Evolutionary conservation across 2,797 vertebrate genomes (phyloP).

Genomic region (Carapus acus): DNA sequence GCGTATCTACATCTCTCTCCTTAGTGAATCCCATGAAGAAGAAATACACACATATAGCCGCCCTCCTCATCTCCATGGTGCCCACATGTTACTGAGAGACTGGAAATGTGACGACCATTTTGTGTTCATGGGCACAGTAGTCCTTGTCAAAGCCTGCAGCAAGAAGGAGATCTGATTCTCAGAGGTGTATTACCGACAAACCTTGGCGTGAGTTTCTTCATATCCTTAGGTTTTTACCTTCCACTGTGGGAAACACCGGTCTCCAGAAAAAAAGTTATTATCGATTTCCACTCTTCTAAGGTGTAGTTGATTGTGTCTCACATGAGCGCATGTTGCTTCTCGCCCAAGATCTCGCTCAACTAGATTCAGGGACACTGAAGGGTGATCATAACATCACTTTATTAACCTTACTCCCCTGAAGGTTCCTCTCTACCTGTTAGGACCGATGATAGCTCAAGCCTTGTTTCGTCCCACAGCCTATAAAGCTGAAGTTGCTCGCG

Average conservation of each 20-base stretch:
- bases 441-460: slow-evolving; percentile 38
- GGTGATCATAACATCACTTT: slow-evolving; percentile 31
- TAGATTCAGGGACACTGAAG: slow-evolving; percentile 35
- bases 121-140: slow-evolving; percentile 60
- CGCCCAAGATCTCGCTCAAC: slow-evolving; percentile 49
- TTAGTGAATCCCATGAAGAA: too few relatives aligned
- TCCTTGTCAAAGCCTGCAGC: slow-evolving; percentile 49
- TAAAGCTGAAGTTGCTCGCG: slow-evolving; percentile 20
- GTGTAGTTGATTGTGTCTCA: slow-evolving; percentile 62
- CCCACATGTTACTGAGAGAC: slow-evolving; percentile 53
- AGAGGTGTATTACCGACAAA: slow-evolving; percentile 42
- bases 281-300: slow-evolving; percentile 59
- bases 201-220: slow-evolving; percentile 35
- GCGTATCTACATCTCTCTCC: slow-evolving; percentile 46
- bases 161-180: slow-evolving; percentile 40
- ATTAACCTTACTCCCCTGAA: slow-evolving; percentile 41
- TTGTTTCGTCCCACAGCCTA: slow-evolving; percentile 34
- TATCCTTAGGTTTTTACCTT: slow-evolving; percentile 57
- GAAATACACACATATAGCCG: slow-evolving; percentile 29
- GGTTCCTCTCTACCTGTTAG: slow-evolving; percentile 40
- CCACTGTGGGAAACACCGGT: slow-evolving; percentile 54
- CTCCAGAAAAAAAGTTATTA: slow-evolving; percentile 50
- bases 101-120: slow-evolving; percentile 54
- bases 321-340: slow-evolving; percentile 61
- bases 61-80: slow-evolving; percentile 55